Conservation (phyloP, 2,797 vertebrate genomes). For the Poeciliopsis gracilis region DNA sequence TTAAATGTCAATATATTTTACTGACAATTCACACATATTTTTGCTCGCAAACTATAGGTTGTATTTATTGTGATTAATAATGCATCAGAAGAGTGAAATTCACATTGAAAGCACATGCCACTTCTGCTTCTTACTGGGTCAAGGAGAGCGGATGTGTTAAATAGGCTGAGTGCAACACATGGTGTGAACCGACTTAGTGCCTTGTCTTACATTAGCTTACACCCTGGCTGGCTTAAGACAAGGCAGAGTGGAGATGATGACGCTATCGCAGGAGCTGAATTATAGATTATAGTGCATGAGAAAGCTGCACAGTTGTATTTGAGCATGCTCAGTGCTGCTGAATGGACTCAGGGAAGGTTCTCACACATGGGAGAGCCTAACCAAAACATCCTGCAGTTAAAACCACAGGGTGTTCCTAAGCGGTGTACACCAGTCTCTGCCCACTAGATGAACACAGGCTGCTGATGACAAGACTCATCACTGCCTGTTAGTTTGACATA, state of each 20-base stretch:
- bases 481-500: background rate
- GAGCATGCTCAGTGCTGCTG: slow-evolving; percentile 36
- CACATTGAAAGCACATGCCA: slow-evolving; percentile 2
- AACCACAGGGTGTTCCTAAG: slow-evolving; percentile 35
- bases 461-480: background rate
- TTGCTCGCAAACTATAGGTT: background rate
- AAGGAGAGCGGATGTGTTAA: slow-evolving; percentile 60
- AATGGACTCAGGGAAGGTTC: slow-evolving; percentile 33
- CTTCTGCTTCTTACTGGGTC: slow-evolving; percentile 61
- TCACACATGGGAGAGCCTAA: slow-evolving; percentile 26
- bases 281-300: slow-evolving; percentile 69
- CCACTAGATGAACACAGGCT: slow-evolving; percentile 2
- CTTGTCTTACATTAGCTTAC: slow-evolving; percentile 56
- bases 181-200: slow-evolving; percentile 50
- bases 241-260: slow-evolving; percentile 60
- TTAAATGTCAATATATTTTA: background rate
- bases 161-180: slow-evolving; percentile 52
- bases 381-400: slow-evolving; percentile 67
- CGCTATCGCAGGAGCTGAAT: slow-evolving; percentile 64
- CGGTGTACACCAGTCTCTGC: slow-evolving; percentile 2
- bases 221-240: slow-evolving; percentile 62
- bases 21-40: background rate
- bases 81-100: background rate
- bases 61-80: background rate
- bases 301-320: slow-evolving; percentile 37